Evolutionary conservation across 1,140 invertebrate genomes (phyloP).

Genomic region (Drosophila murphyi): DNA sequence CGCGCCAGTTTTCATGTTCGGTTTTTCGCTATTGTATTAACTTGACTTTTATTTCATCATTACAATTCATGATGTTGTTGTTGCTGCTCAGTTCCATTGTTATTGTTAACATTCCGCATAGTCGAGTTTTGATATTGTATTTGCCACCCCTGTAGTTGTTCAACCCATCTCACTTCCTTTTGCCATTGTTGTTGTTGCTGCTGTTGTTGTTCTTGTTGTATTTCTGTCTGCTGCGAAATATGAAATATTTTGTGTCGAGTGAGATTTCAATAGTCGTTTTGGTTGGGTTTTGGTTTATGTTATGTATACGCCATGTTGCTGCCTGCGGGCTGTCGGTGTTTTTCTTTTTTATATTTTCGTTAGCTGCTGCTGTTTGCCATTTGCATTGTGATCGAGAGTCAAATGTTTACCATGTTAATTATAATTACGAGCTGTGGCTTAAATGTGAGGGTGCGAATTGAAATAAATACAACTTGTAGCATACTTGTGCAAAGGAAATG

Average conservation of each 20-base stretch:
- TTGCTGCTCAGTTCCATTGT: slow-evolving; percentile 51
- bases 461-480: slow-evolving; percentile 17
- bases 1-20: slow-evolving; percentile 55
- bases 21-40: slow-evolving; percentile 72
- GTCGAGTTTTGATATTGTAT: slow-evolving; percentile 43
- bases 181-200: slow-evolving; percentile 48
- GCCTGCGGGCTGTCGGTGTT: slow-evolving; percentile 20
- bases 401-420: slow-evolving; percentile 70
- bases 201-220: slow-evolving; percentile 17
- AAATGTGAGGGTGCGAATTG: slow-evolving; percentile 23
- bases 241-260: slow-evolving; percentile 31
- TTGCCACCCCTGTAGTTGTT: neutral
- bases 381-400: slow-evolving; percentile 35
- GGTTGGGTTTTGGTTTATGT: slow-evolving; percentile 14
- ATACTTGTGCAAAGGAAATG: slow-evolving; percentile 3
- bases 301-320: slow-evolving; percentile 36
- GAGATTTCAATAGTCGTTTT: slow-evolving; percentile 49
- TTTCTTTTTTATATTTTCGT: neutral
- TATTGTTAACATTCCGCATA: slow-evolving; percentile 71
- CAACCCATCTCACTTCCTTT: slow-evolving; percentile 7
- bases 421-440: slow-evolving; percentile 42
- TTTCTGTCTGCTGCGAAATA: slow-evolving; percentile 25
- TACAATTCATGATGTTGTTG: slow-evolving; percentile 56
- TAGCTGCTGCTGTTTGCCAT: slow-evolving; percentile 23
- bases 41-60: slow-evolving; percentile 77